Base-by-base conservation (phyloP, 2,797 vertebrate genomes). In the Lutjanus argentimaculatus region DNA sequence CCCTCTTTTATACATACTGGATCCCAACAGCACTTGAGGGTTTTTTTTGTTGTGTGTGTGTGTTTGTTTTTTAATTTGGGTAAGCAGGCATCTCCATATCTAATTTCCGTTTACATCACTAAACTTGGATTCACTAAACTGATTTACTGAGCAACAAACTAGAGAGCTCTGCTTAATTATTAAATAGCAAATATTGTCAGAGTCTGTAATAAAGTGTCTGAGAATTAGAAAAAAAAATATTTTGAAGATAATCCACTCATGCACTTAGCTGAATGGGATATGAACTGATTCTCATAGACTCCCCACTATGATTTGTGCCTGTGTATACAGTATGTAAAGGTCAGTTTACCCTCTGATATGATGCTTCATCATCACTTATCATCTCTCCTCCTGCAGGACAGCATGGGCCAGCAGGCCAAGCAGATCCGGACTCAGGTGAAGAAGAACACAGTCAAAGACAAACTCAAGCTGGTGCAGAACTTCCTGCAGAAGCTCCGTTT, bases 401-500 rank as follows among this genome's bases (percentile, higher is more conserved):
- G 93, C 85, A 98, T 99, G 96, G 96, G 96, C 25, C 98, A 98
- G 80, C 98, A 99, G 89, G 96, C 98, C 5, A 96, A 95, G 22
- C 93, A 93, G 30, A 95, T 99, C 75, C 90, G 98, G 25, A 96
- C 96, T 0, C 98, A 99, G 81, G 98, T 99, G 78, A 99, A 99
- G 96, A 97, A 95, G 55, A 97, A 98, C 93, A 98, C 97, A 0
- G 89, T 98, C 72, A 96, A 92, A 69, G 98, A 99, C 76, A 99
- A 98, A 91, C 91, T 99, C 79, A 98, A 98, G 88, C 86, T 97
- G 84, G 96, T 95, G 57, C 96, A 97, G 76, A 97, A 97, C 91
- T 98, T 99, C 93, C 94, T 99, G 84, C 97, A 98, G 88, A 98
- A 97, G 76, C 96, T 99, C 55, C 96, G 98, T 1, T 99, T 99